A percentile compares a stretch with the other conserved stretches of the same genome.
These are phyloP conservation scores for Pteria penguin DNA, from an alignment of 2,888 invertebrate species.

Conservation along the genomic window DNA sequence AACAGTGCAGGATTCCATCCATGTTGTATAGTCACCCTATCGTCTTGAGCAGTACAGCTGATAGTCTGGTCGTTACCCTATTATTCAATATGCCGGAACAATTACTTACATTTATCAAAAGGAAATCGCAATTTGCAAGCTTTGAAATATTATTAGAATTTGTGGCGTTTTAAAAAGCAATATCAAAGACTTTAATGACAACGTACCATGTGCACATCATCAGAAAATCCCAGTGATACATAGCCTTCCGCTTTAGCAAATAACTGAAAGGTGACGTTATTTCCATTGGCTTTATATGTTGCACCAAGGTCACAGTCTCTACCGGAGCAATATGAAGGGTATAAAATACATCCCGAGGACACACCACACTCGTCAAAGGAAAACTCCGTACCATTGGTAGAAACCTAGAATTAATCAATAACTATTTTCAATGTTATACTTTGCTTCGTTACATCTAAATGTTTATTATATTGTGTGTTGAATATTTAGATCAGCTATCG, in stretches of 20 bases:
- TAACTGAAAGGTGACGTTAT: slow-evolving; percentile 84
- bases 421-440: no score
- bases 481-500: no score
- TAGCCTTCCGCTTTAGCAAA: slow-evolving; percentile 23
- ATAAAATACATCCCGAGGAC: slow-evolving; percentile 89
- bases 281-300: slow-evolving; percentile 82
- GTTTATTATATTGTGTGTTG: no score
- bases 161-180: not conserved
- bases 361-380: slow-evolving; percentile 84
- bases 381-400: slow-evolving; percentile 15
- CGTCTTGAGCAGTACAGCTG: slow-evolving; percentile 46
- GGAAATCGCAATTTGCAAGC: not conserved
- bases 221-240: slow-evolving; percentile 29
- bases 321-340: slow-evolving; percentile 86
- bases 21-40: slow-evolving; percentile 49
- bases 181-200: not conserved
- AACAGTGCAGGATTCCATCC: slow-evolving; percentile 53
- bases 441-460: no score
- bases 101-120: not conserved
- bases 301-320: slow-evolving; percentile 86
- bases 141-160: not conserved
- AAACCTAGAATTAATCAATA: slow-evolving; percentile 23
- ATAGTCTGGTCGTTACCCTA: slow-evolving; percentile 57
- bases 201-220: slow-evolving; percentile 30
- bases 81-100: not conserved